Evolutionary conservation across 2,113 vertebrate species (phyloP).

Genomic region (Tichodroma muraria): DNA sequence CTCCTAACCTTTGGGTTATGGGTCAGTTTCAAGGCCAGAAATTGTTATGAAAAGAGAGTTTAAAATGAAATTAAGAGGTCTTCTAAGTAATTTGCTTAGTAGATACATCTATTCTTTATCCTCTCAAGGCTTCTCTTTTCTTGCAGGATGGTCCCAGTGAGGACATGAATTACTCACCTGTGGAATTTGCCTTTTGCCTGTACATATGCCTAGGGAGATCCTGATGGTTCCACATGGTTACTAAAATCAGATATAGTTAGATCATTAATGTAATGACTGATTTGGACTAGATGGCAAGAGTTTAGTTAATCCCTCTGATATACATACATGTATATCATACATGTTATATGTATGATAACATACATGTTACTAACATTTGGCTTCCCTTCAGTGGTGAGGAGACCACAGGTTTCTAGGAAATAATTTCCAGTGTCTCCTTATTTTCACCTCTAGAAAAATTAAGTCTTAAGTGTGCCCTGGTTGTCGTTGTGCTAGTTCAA

Average conservation of each 20-base stretch:
- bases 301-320: not conserved
- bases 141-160: not conserved
- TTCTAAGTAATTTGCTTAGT: not conserved
- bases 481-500: not conserved
- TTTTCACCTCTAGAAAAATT: not conserved
- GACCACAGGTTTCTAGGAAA: not conserved
- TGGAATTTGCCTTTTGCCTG: not conserved
- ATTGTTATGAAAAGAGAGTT: not conserved
- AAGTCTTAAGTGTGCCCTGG: not conserved
- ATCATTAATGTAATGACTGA: not conserved
- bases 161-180: not conserved
- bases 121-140: not conserved
- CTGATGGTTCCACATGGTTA: not conserved
- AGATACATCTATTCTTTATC: not conserved
- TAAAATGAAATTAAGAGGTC: not conserved
- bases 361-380: not conserved
- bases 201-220: not conserved
- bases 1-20: not conserved
- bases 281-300: not conserved
- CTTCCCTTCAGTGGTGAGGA: not conserved
- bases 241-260: not conserved
- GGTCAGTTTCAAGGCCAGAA: not conserved
- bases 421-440: not conserved
- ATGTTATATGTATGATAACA: too few species aligned
- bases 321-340: accelerated